Conservation (phyloP, 2,113 vertebrate species). For the Asarcornis scutulata region DNA sequence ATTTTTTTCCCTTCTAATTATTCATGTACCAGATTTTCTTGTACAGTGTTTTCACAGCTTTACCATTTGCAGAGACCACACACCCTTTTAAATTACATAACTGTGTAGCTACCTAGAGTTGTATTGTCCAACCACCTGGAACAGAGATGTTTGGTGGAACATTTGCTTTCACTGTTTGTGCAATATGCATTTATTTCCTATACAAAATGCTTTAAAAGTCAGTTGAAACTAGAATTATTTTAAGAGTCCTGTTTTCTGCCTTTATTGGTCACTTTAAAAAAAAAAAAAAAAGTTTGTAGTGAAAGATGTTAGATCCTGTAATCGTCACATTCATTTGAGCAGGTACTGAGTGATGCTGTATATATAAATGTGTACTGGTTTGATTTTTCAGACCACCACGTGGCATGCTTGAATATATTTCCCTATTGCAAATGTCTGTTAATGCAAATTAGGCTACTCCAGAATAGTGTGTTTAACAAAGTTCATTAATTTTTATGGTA, state of each 20-base stretch:
- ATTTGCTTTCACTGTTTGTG: constrained; percentile 97
- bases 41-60: constrained; percentile 80
- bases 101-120: constrained; percentile 70
- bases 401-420: constrained; percentile 92
- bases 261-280: constrained; percentile 83
- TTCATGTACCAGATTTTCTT: constrained; percentile 79
- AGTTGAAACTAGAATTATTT: constrained; percentile 83
- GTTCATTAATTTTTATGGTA: constrained; percentile 82
- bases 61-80: constrained; percentile 75
- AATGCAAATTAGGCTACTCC: constrained; percentile 91
- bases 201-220: constrained; percentile 91
- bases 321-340: constrained; percentile 95
- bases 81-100: constrained; percentile 66
- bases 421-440: constrained; percentile 88
- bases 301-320: constrained; percentile 86
- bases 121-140: constrained; percentile 80
- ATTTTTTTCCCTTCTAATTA: constrained; percentile 79
- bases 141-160: constrained; percentile 86
- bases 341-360: constrained; percentile 99
- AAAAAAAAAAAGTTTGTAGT: constrained; percentile 82
- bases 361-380: constrained; percentile 87
- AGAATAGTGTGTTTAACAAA: constrained; percentile 89
- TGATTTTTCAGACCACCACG: constrained; percentile 90
- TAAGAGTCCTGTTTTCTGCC: constrained; percentile 80
- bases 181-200: constrained; percentile 94